Percentiles rank a stretch among this genome's conserved stretches.
These are phyloP conservation scores for Notodromas monacha DNA, from an alignment of 2,888 invertebrate species.

Conservation along the genomic window DNA sequence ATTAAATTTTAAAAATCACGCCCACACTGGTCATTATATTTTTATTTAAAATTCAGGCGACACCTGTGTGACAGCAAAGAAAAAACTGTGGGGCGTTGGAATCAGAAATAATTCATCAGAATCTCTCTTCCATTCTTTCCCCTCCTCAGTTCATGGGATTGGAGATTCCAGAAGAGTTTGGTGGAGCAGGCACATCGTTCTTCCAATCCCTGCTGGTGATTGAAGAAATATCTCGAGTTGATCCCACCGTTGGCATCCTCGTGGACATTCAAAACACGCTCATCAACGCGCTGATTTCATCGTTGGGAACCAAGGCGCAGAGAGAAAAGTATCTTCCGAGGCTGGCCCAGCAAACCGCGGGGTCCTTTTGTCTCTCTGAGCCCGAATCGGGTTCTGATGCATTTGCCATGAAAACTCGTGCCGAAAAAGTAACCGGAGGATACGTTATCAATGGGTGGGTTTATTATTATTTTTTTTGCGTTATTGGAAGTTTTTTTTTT, in stretches of 20 bases:
- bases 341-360: constrained; percentile 51
- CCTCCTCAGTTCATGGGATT: constrained; percentile 68
- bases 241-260: constrained; percentile 52
- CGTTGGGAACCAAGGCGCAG: constrained; percentile 53
- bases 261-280: constrained; percentile 87
- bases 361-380: constrained; percentile 75
- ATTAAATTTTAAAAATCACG: too few relatives aligned
- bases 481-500: too few relatives aligned
- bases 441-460: constrained; percentile 66
- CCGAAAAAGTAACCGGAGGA: constrained; percentile 54
- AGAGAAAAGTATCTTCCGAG: constrained; percentile 60
- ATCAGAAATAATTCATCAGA: too few relatives aligned
- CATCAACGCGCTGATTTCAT: constrained; percentile 47
- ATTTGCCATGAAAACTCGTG: constrained; percentile 66
- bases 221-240: constrained; percentile 72
- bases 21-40: too few relatives aligned
- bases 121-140: too few relatives aligned
- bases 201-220: constrained; percentile 59
- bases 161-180: constrained; percentile 53
- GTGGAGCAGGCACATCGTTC: constrained; percentile 62
- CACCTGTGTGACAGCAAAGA: too few relatives aligned
- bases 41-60: too few relatives aligned
- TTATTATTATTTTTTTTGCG: too few relatives aligned
- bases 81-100: too few relatives aligned
- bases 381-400: constrained; percentile 75